These are phyloP conservation scores for Gnathonemus echidnorhynchus DNA, from an alignment of 2,113 vertebrate species.

Conservation along the genomic window DNA sequence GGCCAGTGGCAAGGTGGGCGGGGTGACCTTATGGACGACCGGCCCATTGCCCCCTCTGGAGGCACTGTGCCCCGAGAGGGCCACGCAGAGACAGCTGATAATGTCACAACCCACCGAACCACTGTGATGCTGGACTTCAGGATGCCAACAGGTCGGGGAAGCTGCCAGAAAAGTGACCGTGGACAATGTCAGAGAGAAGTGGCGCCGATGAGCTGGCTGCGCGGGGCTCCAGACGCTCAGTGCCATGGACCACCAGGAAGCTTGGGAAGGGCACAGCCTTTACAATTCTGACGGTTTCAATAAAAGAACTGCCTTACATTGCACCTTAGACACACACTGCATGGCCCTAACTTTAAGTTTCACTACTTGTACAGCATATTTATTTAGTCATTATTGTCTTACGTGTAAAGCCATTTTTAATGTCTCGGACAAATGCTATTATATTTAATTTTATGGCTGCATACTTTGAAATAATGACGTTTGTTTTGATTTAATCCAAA, in stretches of 20 bases:
- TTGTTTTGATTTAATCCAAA: neutral
- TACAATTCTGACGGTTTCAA: neutral
- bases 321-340: neutral
- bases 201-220: neutral
- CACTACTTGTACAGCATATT: neutral
- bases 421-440: neutral
- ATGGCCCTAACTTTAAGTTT: neutral
- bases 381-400: neutral
- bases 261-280: neutral
- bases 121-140: slow-evolving; percentile 10
- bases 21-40: slow-evolving; percentile 17
- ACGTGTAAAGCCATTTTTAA: neutral
- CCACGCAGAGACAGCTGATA: neutral
- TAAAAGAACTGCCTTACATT: neutral
- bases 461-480: neutral
- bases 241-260: neutral
- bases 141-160: slow-evolving; percentile 16
- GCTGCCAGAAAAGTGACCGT: slow-evolving; percentile 16
- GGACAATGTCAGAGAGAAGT: neutral
- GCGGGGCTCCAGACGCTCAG: neutral
- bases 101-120: slow-evolving; percentile 10
- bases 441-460: neutral
- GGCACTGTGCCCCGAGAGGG: neutral
- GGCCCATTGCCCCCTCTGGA: neutral
- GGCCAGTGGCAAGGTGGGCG: neutral